Conservation (phyloP, 53 echinoderm and acorn worm genomes). For the Temnopleurus reevesii region DNA sequence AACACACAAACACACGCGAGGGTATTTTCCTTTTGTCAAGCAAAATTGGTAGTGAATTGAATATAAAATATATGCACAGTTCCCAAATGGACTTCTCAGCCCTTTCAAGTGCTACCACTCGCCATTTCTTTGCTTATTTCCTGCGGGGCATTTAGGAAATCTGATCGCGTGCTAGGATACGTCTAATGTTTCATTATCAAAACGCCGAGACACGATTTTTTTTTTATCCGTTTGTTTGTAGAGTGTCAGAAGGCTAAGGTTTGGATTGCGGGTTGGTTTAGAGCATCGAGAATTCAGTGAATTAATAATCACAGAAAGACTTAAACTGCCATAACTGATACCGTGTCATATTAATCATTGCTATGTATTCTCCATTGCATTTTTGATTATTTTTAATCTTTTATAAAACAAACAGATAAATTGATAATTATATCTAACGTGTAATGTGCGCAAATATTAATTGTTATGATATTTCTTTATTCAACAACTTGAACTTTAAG, state of each 20-base stretch:
- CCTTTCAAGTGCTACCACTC: background rate
- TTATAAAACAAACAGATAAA: no score
- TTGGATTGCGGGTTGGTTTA: no score
- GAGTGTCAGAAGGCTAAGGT: background rate
- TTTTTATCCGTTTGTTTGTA: background rate
- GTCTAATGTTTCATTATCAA: background rate
- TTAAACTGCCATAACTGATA: no score
- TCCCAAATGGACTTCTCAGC: constrained; percentile 16
- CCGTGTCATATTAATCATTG: no score
- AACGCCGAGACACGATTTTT: background rate
- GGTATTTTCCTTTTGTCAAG: background rate
- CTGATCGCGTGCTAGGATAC: background rate
- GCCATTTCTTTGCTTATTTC: background rate
- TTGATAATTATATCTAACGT: no score
- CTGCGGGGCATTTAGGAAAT: background rate
- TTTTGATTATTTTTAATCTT: no score
- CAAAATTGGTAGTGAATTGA: background rate
- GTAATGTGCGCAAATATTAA: no score
- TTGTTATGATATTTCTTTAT: no score
- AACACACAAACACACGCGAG: background rate
- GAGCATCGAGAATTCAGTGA: no score
- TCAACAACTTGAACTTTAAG: no score
- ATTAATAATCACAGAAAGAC: no score
- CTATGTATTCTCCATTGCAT: no score
- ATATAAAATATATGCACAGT: background rate